Base-by-base conservation (phyloP, 2,113 vertebrate species). In the Rana temporaria region DNA sequence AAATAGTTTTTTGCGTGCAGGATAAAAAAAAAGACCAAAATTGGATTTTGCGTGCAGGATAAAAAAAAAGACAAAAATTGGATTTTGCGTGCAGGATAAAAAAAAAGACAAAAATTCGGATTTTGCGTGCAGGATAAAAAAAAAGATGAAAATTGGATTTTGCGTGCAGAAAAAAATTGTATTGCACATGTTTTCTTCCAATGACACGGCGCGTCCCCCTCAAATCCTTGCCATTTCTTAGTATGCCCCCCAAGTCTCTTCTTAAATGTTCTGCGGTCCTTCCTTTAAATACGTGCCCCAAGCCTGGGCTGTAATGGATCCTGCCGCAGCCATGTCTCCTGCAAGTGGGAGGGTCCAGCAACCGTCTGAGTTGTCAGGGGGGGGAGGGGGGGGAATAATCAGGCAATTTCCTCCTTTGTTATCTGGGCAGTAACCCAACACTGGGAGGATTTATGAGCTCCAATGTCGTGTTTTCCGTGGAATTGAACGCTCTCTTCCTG, bases 301-400 rank as follows among this genome's bases (percentile, higher is more conserved):
- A 38, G 9, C 60, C 79, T 34, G 30, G 22, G 59, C 79, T 73
- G 69, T 65, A 74, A 82, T 82, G 79, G 79, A 82, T 82, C 60
- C 79, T 74, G 70, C 69, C 34, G 19, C 69, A 57, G 20, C 22
- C 26, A 32, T 82, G 59, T 74, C 48, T 32, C 9, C 70, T 74
- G 79, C 57, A 14, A 66, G 70, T 65, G 69, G 79, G 79, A 52
- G 79, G 79, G 59, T 8, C 20, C 17, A 55, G 0, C 42, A 64
- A 38, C 68, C n/a, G 17, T 62, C 12, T 17, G 55, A 62, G 78
- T 66, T 80, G 56, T n/a, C 59, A 32, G n/a, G n/a, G n/a, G n/a
- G n/a, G n/a, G 9, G 22, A 34, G 74, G 12, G 52, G 2, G 2
- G 3, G n/a, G 26, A 78, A 65, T 65, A 48, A 17, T n/a, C 52